Conservation (phyloP, 2,888 invertebrate species). For the Heteropelma amictum region DNA sequence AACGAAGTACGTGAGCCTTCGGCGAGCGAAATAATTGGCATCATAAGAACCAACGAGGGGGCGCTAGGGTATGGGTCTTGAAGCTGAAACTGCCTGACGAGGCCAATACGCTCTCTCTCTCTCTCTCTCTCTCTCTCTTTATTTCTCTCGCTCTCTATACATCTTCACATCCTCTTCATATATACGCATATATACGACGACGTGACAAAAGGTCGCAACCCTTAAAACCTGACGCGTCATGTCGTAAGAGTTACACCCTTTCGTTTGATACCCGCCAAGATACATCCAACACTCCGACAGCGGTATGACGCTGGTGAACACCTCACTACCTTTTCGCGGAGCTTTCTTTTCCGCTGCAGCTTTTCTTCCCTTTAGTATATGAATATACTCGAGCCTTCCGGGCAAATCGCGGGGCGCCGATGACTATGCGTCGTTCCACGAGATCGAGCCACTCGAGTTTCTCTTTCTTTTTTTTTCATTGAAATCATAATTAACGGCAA, state of each 20-base stretch:
- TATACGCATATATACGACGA: background rate
- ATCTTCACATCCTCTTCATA: background rate
- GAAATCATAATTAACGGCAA: constrained; percentile 57
- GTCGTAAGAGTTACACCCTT: background rate
- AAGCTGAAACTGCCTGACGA: constrained; percentile 72
- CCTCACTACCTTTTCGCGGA: constrained; percentile 40
- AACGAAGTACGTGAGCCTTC: constrained; percentile 65
- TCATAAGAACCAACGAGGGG: constrained; percentile 72
- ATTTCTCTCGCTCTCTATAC: constrained; percentile 26
- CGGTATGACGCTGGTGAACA: constrained; percentile 17
- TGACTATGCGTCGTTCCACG: constrained; percentile 71
- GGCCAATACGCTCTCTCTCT: constrained; percentile 66
- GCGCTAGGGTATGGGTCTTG: constrained; percentile 54
- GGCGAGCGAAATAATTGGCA: constrained; percentile 74
- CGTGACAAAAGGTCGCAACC: background rate
- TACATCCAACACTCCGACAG: background rate
- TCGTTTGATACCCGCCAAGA: background rate
- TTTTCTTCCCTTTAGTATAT: background rate
- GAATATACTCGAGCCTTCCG: constrained; percentile 41
- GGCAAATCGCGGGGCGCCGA: constrained; percentile 29
- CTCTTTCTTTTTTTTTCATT: constrained; percentile 18
- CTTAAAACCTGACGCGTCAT: background rate
- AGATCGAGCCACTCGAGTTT: constrained; percentile 69
- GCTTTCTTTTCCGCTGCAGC: constrained; percentile 6
- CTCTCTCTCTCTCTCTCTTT: constrained; percentile 27